Evolutionary conservation across 2,797 vertebrate species (phyloP), one percentile per base, ranked within the genome.

Genomic region (Pseudopleuronectes americanus): DNA sequence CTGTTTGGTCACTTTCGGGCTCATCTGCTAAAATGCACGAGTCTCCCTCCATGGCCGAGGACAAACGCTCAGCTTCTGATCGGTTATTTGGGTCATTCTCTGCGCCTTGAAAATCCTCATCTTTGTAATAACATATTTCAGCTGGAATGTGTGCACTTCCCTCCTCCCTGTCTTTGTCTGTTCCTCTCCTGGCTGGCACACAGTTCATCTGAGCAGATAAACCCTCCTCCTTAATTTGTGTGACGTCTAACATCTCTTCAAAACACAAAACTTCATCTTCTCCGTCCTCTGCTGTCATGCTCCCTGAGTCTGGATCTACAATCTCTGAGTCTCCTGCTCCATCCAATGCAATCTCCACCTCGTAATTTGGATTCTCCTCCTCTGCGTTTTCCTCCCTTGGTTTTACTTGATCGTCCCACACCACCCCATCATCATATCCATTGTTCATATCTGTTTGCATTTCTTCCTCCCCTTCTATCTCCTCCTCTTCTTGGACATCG

Each of bases 171-270:
- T 76, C 62, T 56, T 38, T 62, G 16, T 48, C n/a, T n/a, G n/a
- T n/a, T n/a, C n/a, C n/a, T n/a, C n/a, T 53, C 22, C n/a, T n/a
- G 41, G 82, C 65, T 17, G 76, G 57, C 24, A 67, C 31, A 63
- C 64, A 75, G 77, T 53, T 71, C 67, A 76, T 41, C 33, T 13
- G 67, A 68, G 83, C 74, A 47, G 57, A 80, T 57, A 71, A 68
- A 31, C 68, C 74, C 52, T 67, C 61, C 12, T 8, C 47, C 49
- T 70, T 57, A 56, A 56, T 83, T 76, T 66, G 78, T 16, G 14
- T 16, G 1, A 71, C 23, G 43, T 72, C 76, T 52, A 68, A 74
- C 36, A 57, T 74, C 43, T 65, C 57, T 12, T 73, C 63, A 43
- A 59, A 75, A 68, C 52, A 57, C n/a, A 3, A 8, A 5, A 8